Evolutionary conservation across 2,888 invertebrate species (phyloP).

Genomic region (Drosophila parthenogenetica): DNA sequence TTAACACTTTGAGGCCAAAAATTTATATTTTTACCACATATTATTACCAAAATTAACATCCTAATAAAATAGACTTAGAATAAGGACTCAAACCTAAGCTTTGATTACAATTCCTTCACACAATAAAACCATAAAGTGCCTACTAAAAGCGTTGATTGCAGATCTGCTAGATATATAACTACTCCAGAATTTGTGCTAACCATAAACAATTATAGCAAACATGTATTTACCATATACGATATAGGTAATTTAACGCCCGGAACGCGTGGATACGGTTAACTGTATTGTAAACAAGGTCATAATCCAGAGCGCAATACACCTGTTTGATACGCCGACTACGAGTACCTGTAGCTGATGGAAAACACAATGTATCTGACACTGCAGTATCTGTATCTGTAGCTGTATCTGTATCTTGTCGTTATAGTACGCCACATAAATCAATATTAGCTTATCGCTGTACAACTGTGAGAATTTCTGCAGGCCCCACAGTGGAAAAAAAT

Average conservation of each 20-base stretch:
- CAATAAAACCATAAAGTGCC: conserved; percentile 58
- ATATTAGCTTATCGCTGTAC: conserved; percentile 70
- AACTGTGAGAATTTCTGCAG: conserved; percentile 69
- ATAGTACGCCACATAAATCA: conserved; percentile 63
- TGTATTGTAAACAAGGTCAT: conserved; percentile 46
- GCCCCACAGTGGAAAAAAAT: conserved; percentile 20
- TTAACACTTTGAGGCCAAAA: too few relatives aligned
- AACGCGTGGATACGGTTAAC: conserved; percentile 32
- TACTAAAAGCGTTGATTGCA: conserved; percentile 62
- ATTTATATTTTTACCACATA: too few relatives aligned
- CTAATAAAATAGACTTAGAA: too few relatives aligned
- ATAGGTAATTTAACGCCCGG: conserved; percentile 65
- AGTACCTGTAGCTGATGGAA: conserved; percentile 24
- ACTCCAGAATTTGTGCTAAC: conserved; percentile 14
- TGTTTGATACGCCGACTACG: conserved; percentile 51
- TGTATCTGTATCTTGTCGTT: conserved; percentile 20
- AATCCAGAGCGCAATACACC: conserved; percentile 37
- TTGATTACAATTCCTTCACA: conserved; percentile 38
- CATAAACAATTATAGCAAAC: conserved; percentile 66
- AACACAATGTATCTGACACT: conserved; percentile 10
- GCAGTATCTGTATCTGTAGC: conserved; percentile 5
- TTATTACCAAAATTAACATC: neutral
- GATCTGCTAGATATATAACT: conserved; percentile 11
- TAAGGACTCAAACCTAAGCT: too few relatives aligned
- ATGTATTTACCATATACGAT: conserved; percentile 37